Evolutionary conservation across 2,888 invertebrate species (phyloP).

Genomic region (Hydraecia micacea): DNA sequence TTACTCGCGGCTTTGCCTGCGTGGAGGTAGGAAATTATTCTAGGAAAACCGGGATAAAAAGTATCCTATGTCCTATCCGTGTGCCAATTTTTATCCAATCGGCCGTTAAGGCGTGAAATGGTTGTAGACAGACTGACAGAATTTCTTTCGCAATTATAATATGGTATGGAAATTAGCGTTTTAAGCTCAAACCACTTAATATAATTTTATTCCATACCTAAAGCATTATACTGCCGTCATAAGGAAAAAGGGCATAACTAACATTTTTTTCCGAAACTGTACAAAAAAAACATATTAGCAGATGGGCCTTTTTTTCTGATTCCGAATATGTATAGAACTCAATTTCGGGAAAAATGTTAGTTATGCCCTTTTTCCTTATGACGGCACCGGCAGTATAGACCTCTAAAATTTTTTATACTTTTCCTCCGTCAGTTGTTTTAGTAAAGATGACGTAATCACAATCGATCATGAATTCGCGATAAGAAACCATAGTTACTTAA

Average conservation of each 20-base stretch:
- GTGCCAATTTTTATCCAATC: not conserved
- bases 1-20: not conserved
- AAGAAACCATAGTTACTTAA: constrained; percentile 8
- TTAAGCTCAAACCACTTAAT: not conserved
- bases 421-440: constrained; percentile 11
- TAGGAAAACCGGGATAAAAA: not conserved
- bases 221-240: no score
- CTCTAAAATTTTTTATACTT: not conserved
- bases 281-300: no score
- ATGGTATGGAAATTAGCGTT: not conserved
- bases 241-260: no score
- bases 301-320: no score
- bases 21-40: not conserved
- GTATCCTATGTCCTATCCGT: not conserved
- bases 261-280: no score
- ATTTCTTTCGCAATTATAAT: not conserved
- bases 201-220: not conserved
- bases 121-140: not conserved
- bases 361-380: no score
- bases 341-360: no score
- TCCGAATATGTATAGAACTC: no score
- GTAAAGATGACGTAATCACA: constrained; percentile 15
- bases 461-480: constrained; percentile 25
- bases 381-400: no score
- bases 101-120: not conserved